Conservation (phyloP, 1,140 invertebrate genomes). For the Macrosteles quadrilineatus region DNA sequence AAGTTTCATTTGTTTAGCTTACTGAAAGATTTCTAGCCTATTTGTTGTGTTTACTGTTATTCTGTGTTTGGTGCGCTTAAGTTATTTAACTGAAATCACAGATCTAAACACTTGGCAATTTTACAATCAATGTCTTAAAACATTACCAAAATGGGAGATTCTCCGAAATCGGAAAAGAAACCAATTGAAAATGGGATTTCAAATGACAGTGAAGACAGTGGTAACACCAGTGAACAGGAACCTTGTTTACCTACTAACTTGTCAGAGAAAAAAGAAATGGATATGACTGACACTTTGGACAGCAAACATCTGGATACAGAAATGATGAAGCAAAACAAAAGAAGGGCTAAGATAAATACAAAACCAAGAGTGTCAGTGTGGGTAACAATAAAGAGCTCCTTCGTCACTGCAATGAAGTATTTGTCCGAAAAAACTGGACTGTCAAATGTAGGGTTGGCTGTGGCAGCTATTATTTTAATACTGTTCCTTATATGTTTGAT, state of each 20-base stretch:
- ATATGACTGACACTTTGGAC: conserved; percentile 3
- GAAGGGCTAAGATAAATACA: neutral
- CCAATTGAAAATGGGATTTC: conserved; percentile 1
- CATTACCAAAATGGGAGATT: neutral
- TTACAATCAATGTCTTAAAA: too few relatives aligned
- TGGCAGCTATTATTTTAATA: conserved; percentile 39
- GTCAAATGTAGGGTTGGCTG: conserved; percentile 35
- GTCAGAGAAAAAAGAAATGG: neutral
- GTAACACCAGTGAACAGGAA: conserved; percentile 12
- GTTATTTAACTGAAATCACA: too few relatives aligned
- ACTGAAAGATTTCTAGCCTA: too few relatives aligned
- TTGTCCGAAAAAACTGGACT: conserved; percentile 38
- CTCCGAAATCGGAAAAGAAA: neutral
- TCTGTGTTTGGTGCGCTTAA: too few relatives aligned
- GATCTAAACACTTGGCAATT: too few relatives aligned
- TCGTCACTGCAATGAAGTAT: neutral
- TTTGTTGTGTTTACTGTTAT: too few relatives aligned
- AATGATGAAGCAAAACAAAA: conserved; percentile 17
- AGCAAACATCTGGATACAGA: conserved; percentile 18
- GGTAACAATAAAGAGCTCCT: neutral
- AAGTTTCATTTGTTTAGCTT: too few relatives aligned
- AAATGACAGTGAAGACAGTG: conserved; percentile 14
- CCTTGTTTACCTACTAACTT: neutral
- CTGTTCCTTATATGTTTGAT: conserved; percentile 41
- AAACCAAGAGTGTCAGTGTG: conserved; percentile 2